phyloP scores from a whole-genome alignment of 2,888 invertebrate genomes.

The Alentia gelatinosa region DNA sequence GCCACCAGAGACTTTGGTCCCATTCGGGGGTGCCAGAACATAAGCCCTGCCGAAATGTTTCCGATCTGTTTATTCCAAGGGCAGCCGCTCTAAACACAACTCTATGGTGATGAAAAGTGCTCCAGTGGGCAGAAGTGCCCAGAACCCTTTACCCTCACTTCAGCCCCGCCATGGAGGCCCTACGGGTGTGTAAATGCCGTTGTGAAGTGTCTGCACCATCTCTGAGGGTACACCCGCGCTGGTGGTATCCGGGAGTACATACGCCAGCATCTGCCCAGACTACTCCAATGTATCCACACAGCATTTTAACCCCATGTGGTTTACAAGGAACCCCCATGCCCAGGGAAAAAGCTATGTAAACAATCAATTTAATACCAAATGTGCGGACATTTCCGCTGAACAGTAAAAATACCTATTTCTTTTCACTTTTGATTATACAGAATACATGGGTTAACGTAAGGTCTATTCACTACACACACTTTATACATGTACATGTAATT shows the following conservation, averaged over 20 bases:
- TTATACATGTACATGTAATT: no score
- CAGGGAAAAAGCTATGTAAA: neutral
- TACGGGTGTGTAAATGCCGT: neutral
- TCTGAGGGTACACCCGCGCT: no score
- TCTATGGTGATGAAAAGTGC: neutral
- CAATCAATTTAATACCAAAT: neutral
- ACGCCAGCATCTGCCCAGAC: neutral
- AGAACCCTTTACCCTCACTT: constrained; percentile 1
- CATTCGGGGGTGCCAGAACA: no score
- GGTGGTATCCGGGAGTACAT: no score
- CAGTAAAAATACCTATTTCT: no score
- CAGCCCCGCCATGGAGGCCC: neutral
- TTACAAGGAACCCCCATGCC: neutral
- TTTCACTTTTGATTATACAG: no score
- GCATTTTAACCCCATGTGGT: neutral
- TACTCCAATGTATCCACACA: neutral
- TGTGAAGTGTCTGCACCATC: neutral
- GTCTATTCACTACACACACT: no score
- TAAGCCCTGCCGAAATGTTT: neutral
- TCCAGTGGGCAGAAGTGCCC: neutral
- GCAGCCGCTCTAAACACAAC: neutral
- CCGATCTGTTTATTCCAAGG: neutral
- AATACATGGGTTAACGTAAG: no score
- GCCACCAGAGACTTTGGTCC: neutral
- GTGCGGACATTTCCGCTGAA: neutral